Base-by-base conservation (phyloP, 2,113 vertebrate genomes). In the Salminus brasiliensis region DNA sequence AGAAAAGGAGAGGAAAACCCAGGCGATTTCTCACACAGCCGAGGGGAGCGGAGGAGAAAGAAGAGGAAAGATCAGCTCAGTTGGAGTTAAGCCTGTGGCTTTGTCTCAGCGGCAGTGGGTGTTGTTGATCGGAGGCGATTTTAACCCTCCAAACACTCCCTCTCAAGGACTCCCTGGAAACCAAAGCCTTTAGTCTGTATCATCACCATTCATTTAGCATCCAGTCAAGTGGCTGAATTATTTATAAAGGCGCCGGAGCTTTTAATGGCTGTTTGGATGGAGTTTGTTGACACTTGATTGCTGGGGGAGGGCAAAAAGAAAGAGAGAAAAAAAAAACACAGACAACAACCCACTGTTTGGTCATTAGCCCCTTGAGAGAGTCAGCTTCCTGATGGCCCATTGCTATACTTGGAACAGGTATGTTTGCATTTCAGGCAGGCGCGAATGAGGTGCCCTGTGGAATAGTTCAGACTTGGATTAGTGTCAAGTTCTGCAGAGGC, bases 221-320 rank as follows among this genome's bases (percentile, higher is more conserved):
- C 85, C 83, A 87, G 83, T 87, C 86, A 83, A 89, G 85, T 81
- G 84, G 77, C 74, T 93, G 90, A 91, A 93, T 93, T 91, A 94
- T 93, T 92, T 91, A 93, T 92, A 91, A 86, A 93, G 88, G 76
- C 77, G 53, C 70, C 83, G 78, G 36, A 83, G 79, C 88, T 90
- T 88, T 89, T 90, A 86, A 78, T 88, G 88, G 85, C 82, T 85
- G 85, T 85, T 91, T 86, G 88, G 85, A 85, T 89, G 84, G 87
- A 84, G 82, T 87, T 86, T 88, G 88, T 89, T 90, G 84, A 88
- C 87, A 88, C 89, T 86, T 91, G 84, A 88, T 91, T 87, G 65
- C 67, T 74, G 69, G 59, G 49, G 80, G 80, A 34, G 34, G 65
- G 34, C 23, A 72, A 66, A 65, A 23, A 66, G 10, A 12, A 34